These are phyloP conservation scores for Copidosoma aretas DNA, from an alignment of 2,888 invertebrate genomes.

Conservation along the genomic window DNA sequence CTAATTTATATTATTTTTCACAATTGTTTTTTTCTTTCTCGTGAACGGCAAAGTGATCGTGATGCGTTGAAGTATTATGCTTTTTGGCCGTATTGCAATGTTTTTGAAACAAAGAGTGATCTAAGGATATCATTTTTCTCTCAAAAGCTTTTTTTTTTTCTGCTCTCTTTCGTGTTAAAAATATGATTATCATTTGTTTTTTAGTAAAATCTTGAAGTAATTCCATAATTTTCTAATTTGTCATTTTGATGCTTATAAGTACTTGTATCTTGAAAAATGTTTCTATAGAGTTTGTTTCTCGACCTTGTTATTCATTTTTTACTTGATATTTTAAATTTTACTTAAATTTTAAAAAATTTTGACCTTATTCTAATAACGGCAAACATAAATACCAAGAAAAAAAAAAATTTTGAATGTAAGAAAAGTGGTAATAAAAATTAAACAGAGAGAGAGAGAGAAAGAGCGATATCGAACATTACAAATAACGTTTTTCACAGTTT, in stretches of 20 bases:
- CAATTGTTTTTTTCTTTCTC: constrained; percentile 39
- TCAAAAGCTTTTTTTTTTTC: too few relatives aligned
- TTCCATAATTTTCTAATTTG: too few relatives aligned
- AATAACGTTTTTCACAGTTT: too few relatives aligned
- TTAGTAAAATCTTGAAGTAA: too few relatives aligned
- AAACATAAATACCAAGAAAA: constrained; percentile 1
- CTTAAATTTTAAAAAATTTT: neutral
- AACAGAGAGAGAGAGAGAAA: too few relatives aligned
- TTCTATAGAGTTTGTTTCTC: too few relatives aligned
- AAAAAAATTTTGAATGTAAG: neutral
- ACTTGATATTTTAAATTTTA: neutral
- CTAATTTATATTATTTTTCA: constrained; percentile 55
- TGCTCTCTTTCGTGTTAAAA: neutral
- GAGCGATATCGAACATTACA: too few relatives aligned
- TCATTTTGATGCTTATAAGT: too few relatives aligned
- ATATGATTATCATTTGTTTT: neutral
- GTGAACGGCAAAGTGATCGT: constrained; percentile 46
- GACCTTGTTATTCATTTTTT: constrained; percentile 1
- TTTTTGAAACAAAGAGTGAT: constrained; percentile 12
- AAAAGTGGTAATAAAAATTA: too few relatives aligned
- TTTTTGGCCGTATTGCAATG: constrained; percentile 6
- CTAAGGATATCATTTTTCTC: neutral
- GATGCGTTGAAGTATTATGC: constrained; percentile 33
- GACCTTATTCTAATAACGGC: neutral
- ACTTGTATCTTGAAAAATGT: too few relatives aligned